Evolutionary conservation across 2,888 invertebrate genomes (phyloP), one percentile per base, ranked within the genome.

Genomic region (Drosophila paranaensis): DNA sequence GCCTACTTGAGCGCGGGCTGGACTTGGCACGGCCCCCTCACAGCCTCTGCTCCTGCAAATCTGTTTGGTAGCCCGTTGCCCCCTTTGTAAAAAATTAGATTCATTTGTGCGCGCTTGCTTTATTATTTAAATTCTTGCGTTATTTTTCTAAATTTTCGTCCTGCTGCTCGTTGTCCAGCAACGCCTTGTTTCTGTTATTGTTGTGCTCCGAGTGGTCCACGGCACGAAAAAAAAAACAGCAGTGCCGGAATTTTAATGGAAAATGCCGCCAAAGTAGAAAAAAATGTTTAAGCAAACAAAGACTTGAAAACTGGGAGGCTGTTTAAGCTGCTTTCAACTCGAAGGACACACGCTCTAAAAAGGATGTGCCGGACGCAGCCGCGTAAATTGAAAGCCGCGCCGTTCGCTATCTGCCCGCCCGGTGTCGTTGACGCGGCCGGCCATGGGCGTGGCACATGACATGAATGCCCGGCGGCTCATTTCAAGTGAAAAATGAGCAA

Each of bases 201-300:
- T 55, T 74, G 54, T 66, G 53, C 62, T 64, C 55, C 62, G 66
- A 70, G 63, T 56, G 65, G 37, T 35, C 20, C 33, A 46, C 27
- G 54, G 25, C 6, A 50, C 43, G 48, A 45, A 37, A 8, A 60
- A 60, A 46, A 42, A 9, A 50, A 79, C 55, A 71, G 68, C 87
- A 84, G 82, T 86, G 85, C 74, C 74, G 91, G 91, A 91, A 91
- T 91, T 91, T 91, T 91, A 91, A 91, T 91, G 90, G 90, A 91
- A 91, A 91, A 91, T 88, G 83, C 90, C 88, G 81, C 83, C 79
- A 89, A 89, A 80, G 83, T 79, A 80, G 69, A 71, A 64, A 66
- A 77, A 79, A 80, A 77, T 79, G 75, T 79, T 85, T 84, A 88
- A 83, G 75, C 89, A 90, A 89, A 86, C 86, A 86, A 81, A 77